Percentiles rank a stretch among this genome's conserved stretches.
Evolutionary conservation across 2,113 vertebrate genomes (phyloP).

Genomic region (Festucalex cinctus): DNA sequence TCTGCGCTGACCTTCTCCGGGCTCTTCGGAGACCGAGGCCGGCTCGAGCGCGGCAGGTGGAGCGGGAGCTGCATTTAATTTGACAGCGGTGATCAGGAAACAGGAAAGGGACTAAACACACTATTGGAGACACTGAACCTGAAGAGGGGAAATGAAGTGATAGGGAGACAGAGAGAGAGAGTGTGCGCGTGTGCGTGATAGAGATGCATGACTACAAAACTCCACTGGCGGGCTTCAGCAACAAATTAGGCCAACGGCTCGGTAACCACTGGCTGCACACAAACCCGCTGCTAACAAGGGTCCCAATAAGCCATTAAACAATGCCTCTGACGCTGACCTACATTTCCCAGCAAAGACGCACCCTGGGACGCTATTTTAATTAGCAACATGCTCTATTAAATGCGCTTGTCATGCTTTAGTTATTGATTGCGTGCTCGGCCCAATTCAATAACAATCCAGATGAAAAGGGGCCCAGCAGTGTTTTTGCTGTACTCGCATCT

Average conservation of each 20-base stretch:
- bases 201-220: conserved; percentile 44
- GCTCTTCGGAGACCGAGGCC: background rate
- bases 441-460: conserved; percentile 2
- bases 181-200: conserved; percentile 3
- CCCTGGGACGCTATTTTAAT: conserved; percentile 25
- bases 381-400: conserved; percentile 27
- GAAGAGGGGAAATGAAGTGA: conserved; percentile 6
- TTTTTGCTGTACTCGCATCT: conserved; percentile 30
- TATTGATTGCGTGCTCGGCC: conserved; percentile 7
- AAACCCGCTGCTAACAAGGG: background rate
- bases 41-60: background rate
- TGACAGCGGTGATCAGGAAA: conserved; percentile 6
- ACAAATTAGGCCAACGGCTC: conserved; percentile 51
- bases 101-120: background rate
- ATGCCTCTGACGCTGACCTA: conserved; percentile 45
- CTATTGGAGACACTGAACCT: background rate
- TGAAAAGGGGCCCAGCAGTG: conserved; percentile 6
- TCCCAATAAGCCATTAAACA: conserved; percentile 32
- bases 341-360: conserved; percentile 14
- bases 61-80: background rate
- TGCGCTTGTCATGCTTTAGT: conserved; percentile 10
- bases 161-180: conserved; percentile 8
- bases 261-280: conserved; percentile 25
- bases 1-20: conserved; percentile 1
- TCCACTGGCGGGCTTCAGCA: conserved; percentile 22